Percentiles rank a stretch among this genome's conserved stretches.
Conservation (phyloP, 2,113 vertebrate species). For the Corydoras sp. region DNA sequence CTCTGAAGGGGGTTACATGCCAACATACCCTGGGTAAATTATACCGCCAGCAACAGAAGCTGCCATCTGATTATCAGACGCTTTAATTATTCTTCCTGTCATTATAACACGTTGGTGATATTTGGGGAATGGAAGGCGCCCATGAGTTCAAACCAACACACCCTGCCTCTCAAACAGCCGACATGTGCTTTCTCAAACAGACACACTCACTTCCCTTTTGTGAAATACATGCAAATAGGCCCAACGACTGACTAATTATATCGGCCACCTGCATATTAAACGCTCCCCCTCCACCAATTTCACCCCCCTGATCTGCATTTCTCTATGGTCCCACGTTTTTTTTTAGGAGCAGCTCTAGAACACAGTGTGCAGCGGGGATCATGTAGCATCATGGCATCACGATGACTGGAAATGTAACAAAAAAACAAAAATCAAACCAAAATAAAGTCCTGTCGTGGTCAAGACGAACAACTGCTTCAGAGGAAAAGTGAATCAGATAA, state of each 20-base stretch:
- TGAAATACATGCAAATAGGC: conserved; percentile 71
- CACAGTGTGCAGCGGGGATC: too few species aligned
- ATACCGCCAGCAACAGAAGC: too few species aligned
- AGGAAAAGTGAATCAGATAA: too few species aligned
- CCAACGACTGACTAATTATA: conserved; percentile 76
- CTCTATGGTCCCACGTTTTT: conserved; percentile 17
- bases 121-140: not conserved
- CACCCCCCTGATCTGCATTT: conserved; percentile 35
- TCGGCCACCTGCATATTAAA: conserved; percentile 70
- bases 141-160: conserved; percentile 13
- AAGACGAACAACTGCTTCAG: too few species aligned
- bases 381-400: too few species aligned
- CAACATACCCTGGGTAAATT: too few species aligned
- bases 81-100: too few species aligned
- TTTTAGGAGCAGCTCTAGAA: not conserved
- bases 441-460: too few species aligned
- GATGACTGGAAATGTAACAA: too few species aligned
- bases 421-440: too few species aligned
- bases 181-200: conserved; percentile 22
- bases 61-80: too few species aligned
- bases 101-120: not conserved
- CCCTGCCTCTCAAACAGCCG: conserved; percentile 10
- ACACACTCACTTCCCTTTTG: conserved; percentile 68
- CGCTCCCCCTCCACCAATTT: conserved; percentile 44
- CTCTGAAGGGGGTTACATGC: too few species aligned